Evolutionary conservation across 2,797 vertebrate species (phyloP), one percentile per base, ranked within the genome.

Genomic region (Myotis daubentonii): DNA sequence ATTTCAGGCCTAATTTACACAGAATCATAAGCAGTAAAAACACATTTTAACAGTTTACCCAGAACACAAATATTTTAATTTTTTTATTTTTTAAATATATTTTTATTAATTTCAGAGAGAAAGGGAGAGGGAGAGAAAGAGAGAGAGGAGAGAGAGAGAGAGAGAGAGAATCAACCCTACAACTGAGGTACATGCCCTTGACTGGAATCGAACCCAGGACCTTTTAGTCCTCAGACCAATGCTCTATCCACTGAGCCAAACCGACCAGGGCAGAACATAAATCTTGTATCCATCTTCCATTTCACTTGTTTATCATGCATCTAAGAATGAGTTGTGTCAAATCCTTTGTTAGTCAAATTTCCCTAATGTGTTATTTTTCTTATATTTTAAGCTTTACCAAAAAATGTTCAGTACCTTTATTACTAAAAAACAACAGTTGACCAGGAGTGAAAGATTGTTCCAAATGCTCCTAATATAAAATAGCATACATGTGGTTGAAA

Each of bases 271-370:
- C 9, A 12, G 25, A 44, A 81, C n/a, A 70, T 62, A 79, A 28
- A 74, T 86, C 33, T 68, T 47, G 71, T 38, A 53, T 16, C 6
- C 1, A 25, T 44, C 22, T 86, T 91, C 57, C 71, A 79, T 51
- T 89, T 70, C 49, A 83, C 22, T 71, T 89, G 12, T 87, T 84
- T 68, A 86, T 41, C 23, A 65, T 44, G 66, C 47, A 66, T 60
- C 83, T 82, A 60, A 44, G 20, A 91, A 78, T 62, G 20, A 86
- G 47, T 41, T 57, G 4, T 60, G 8, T 51, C 16, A 72, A 80
- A 75, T 28, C 72, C 60, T 91, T 95, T 68, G 15, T n/a, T 78
- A 83, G 44, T 36, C n/a, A 68, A 53, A 89, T 91, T 84, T 60
- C 51, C 6, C 28, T 51, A 89, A 81, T 49, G 93, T 76, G 10